Evolutionary conservation across 1,140 invertebrate genomes (phyloP), one percentile per base, ranked within the genome.

Genomic region (Portunus trituberculatus): DNA sequence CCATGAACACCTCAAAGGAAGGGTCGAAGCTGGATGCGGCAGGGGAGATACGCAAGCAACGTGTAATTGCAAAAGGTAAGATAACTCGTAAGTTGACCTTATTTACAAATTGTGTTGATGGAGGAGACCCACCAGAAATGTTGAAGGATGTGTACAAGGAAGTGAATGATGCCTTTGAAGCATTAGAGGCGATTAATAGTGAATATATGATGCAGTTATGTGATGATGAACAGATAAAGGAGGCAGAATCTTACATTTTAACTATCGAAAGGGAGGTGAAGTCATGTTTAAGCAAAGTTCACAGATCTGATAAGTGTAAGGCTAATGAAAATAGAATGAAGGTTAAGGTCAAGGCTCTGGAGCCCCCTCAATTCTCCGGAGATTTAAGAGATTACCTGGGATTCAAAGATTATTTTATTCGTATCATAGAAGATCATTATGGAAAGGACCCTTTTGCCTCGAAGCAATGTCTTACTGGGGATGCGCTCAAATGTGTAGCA

Each of bases 331-430:
- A 83, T 46, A 92, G 10, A 92, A 76, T 31, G 48, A 52, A 52
- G 14, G 48, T 52, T 14, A 52, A 32, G n/a, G n/a, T n/a, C n/a
- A n/a, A n/a, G n/a, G n/a, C n/a, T n/a, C n/a, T n/a, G n/a, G n/a
- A n/a, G n/a, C 52, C 91, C 31, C 28, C 45, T 16, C n/a, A 92
- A 82, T 82, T 76, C 25, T 16, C 16, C 20, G 59, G n/a, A 25
- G 28, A 92, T 16, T n/a, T 91, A 14, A 91, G 89, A 91, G 89
- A 91, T 48, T 91, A 46, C 16, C 32, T n/a, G 0, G 7, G 46
- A 4, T 91, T 45, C 28, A 91, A 52, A 52, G 46, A 48, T 14
- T 25, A 48, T 20, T 91, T 31, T 12, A 91, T 48, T 52, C 12
- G 28, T 52, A 91, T 91, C 39, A 48, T 46, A 91, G 46, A 48